phyloP scores from a whole-genome alignment of 1,140 invertebrate species.

The Nylanderia fulva region DNA sequence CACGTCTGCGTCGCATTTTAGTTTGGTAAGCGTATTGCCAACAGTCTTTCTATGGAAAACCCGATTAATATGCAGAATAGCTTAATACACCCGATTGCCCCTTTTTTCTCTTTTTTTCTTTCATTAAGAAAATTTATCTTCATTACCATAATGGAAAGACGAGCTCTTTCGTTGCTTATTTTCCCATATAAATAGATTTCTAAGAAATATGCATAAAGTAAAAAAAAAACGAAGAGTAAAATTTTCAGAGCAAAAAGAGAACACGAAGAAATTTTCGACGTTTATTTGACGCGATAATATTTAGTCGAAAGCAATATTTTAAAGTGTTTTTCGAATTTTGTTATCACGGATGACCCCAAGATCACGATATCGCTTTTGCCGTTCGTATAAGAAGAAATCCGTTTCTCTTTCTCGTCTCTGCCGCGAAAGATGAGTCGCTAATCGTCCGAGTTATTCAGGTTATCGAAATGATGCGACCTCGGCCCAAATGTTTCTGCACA shows the following conservation, averaged over 20 bases:
- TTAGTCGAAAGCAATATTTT: not conserved
- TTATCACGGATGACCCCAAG: not conserved
- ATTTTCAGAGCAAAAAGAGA: not conserved
- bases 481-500: conserved; percentile 19
- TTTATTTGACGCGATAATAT: too few relatives aligned
- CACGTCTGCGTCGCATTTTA: not conserved
- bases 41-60: not conserved
- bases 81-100: not conserved
- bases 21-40: not conserved
- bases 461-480: conserved; percentile 46
- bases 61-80: conserved; percentile 46
- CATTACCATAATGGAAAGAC: conserved; percentile 42
- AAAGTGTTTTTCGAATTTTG: not conserved
- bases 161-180: not conserved
- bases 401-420: not conserved
- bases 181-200: not conserved
- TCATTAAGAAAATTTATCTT: conserved; percentile 32
- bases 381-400: not conserved
- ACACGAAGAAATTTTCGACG: not conserved
- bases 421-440: conserved; percentile 21
- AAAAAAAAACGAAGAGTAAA: not conserved
- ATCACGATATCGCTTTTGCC: not conserved
- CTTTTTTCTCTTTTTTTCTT: conserved; percentile 9
- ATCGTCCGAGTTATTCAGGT: conserved; percentile 35
- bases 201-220: not conserved